Percentiles rank a stretch among this genome's conserved stretches.
phyloP scores from a whole-genome alignment of 1,140 invertebrate species.

The Metopolophium dirhodum region DNA sequence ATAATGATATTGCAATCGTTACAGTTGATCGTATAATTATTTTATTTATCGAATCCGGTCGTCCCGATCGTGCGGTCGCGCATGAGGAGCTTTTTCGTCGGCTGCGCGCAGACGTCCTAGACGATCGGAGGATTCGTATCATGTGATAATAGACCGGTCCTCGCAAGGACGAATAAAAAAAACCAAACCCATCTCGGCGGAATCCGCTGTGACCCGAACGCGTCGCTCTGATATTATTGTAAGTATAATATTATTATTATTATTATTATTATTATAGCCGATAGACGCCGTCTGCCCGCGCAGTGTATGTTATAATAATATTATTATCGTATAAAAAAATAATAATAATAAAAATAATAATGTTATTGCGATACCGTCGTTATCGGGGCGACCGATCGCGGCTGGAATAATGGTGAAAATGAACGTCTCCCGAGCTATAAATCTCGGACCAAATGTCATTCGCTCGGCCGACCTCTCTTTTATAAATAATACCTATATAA shows the following conservation, averaged over 20 bases:
- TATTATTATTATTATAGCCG: no score
- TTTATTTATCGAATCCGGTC: neutral
- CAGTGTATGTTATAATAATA: neutral
- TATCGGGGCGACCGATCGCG: neutral
- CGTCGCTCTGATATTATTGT: neutral
- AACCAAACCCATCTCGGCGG: neutral
- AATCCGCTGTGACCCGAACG: neutral
- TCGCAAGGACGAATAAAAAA: neutral
- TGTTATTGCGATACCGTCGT: neutral
- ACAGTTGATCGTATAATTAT: neutral
- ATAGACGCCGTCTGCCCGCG: neutral
- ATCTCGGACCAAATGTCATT: slow-evolving; percentile 23
- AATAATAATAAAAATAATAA: neutral
- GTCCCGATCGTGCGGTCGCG: neutral
- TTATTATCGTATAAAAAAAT: neutral
- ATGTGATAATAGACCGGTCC: neutral
- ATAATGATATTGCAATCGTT: neutral
- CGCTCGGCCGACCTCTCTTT: neutral
- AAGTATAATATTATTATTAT: neutral
- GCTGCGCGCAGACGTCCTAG: neutral
- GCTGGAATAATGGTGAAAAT: slow-evolving; percentile 18
- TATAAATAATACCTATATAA: no score
- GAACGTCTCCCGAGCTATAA: neutral
- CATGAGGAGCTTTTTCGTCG: neutral
- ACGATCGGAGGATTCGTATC: neutral